Conservation (phyloP, 2,113 vertebrate species). For the Murina feae region DNA sequence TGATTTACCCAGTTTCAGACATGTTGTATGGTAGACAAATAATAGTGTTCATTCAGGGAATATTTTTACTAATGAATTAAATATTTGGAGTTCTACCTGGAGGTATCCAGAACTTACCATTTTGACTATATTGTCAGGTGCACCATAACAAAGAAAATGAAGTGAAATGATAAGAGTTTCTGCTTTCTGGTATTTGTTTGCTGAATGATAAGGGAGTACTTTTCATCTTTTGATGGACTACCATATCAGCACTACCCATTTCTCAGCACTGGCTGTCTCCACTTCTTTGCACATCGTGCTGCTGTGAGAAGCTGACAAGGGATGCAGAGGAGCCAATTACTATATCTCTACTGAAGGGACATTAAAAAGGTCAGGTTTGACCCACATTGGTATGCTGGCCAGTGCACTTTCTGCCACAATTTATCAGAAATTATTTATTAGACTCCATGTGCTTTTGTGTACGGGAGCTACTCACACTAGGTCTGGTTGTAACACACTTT, state of each 20-base stretch:
- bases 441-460: background rate
- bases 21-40: constrained; percentile 1
- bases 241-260: background rate
- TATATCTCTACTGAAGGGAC: background rate
- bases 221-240: constrained; percentile 24
- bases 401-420: background rate
- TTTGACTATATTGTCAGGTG: background rate
- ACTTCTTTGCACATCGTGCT: constrained; percentile 48
- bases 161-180: constrained; percentile 50
- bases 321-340: background rate
- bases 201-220: background rate
- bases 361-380: background rate
- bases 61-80: constrained; percentile 6
- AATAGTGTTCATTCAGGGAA: constrained; percentile 1
- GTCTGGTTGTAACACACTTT: background rate
- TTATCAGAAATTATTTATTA: background rate
- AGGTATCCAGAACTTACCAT: background rate
- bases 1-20: constrained; percentile 7
- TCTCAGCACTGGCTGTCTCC: background rate
- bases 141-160: constrained; percentile 21
- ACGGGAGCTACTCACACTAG: background rate
- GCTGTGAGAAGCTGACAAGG: background rate
- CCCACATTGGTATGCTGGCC: background rate
- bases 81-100: constrained; percentile 24
- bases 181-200: constrained; percentile 34